These are phyloP conservation scores for Cheilosia grossa DNA, from an alignment of 2,888 invertebrate genomes.

Conservation along the genomic window DNA sequence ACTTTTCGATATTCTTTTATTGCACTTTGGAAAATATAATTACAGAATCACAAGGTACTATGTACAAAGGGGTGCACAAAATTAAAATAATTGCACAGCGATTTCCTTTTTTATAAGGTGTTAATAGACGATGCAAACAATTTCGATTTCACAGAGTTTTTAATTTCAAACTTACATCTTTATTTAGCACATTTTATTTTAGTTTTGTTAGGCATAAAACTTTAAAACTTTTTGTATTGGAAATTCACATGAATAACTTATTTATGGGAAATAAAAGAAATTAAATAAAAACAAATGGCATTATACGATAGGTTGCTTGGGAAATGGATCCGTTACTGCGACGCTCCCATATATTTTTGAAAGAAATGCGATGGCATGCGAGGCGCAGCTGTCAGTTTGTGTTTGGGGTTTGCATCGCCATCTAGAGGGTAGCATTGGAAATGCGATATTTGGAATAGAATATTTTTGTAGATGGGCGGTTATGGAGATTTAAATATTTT, in stretches of 20 bases:
- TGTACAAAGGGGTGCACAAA: too few species aligned
- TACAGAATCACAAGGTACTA: background rate
- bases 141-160: background rate
- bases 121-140: background rate
- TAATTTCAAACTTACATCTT: slow-evolving; percentile 17
- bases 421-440: background rate
- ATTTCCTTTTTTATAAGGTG: background rate
- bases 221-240: background rate
- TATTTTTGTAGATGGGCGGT: too few species aligned
- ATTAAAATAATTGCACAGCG: background rate
- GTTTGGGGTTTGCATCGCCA: background rate
- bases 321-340: slow-evolving; percentile 29
- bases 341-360: background rate
- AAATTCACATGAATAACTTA: background rate
- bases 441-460: background rate
- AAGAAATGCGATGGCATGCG: slow-evolving; percentile 9
- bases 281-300: slow-evolving; percentile 10
- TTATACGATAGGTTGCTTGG: background rate
- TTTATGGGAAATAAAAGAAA: background rate
- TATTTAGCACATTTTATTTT: slow-evolving; percentile 16
- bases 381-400: background rate
- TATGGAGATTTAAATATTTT: too few species aligned
- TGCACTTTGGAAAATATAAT: background rate
- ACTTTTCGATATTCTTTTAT: background rate
- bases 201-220: background rate